Conservation (phyloP, 2,888 invertebrate genomes). For the Epsilonema sp. region DNA sequence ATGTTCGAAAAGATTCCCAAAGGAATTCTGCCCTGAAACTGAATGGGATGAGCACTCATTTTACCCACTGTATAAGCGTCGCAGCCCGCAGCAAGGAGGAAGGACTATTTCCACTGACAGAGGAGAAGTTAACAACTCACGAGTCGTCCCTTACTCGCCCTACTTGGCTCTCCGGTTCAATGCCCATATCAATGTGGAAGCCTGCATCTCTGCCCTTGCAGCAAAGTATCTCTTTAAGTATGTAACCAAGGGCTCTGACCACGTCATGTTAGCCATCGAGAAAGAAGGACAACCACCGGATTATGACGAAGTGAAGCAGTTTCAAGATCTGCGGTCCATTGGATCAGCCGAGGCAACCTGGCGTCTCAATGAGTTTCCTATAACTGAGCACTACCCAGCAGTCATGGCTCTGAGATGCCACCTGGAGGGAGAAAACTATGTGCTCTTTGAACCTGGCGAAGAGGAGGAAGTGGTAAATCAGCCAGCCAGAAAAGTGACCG, state of each 20-base stretch:
- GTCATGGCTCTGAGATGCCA: neutral
- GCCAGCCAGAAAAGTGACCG: neutral
- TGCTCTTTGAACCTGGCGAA: neutral
- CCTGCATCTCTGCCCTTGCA: constrained; percentile 5
- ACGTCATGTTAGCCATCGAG: neutral
- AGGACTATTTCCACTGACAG: too few relatives aligned
- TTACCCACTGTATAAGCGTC: constrained; percentile 1
- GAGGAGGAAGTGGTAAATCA: neutral
- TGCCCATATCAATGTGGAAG: constrained; percentile 11
- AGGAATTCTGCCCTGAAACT: constrained; percentile 1
- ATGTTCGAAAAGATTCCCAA: constrained; percentile 6
- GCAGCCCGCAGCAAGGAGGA: constrained; percentile 1
- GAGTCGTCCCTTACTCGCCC: constrained; percentile 11
- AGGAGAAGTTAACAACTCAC: neutral
- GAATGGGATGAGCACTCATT: neutral
- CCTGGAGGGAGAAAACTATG: neutral
- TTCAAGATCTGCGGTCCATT: neutral
- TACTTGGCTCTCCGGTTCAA: constrained; percentile 3
- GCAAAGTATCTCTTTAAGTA: constrained; percentile 8
- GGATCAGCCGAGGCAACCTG: neutral
- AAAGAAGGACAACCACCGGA: too few relatives aligned
- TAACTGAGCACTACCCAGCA: neutral
- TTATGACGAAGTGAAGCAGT: neutral
- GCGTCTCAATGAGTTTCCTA: neutral
- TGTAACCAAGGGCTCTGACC: constrained; percentile 6